Base-by-base conservation (phyloP, 2,888 invertebrate genomes). In the Oscheius sp. region DNA sequence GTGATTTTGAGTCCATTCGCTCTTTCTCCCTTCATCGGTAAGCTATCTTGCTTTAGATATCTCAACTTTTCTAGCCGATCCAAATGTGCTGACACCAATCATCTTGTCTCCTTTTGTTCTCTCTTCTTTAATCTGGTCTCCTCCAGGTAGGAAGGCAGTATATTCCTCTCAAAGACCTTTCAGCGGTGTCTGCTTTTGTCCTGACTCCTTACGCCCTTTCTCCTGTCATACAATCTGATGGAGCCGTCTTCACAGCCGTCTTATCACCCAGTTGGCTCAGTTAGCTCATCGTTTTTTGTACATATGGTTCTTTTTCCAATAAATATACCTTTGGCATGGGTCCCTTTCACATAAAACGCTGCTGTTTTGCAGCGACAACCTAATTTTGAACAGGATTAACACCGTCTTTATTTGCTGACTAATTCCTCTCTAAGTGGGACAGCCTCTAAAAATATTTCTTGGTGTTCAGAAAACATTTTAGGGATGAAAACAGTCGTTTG, bases 191-290 rank as follows among this genome's bases (percentile, higher is more conserved):
- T 4, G 70, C 70, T 2, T 70, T 75, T 29, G 33, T 75, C 21
- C 62, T 75, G 2, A 62, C 58, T 59, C 75, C 75, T n/a, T 62
- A 70, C n/a, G 75, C 75, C 13, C 58, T 75, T 21, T 70, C 70
- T 2, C 70, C 75, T 11, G 50, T 74, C 13, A 58, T 74, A 11
- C 51, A 74, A 50, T 60, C 68, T 2, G 72, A 72, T 33, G 72
- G 72, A 60, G 72, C 57, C 4, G 37, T 60, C n/a, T 72, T 62
- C 53, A 72, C 72, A 5, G 60, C 72, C 42, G 62, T 72, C 5
- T 37, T 72, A 21, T 72, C 72, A 1, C 72, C 72, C 50, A 72
- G 72, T 72, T 72, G 72, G 72, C 37, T 60, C 35, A 72, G 72
- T 57, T 73, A 21, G 65, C 3, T n/a, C 21, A 11, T 42, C 42